A percentile compares a stretch with the other conserved stretches of the same genome.
phyloP scores from a whole-genome alignment of 1,140 invertebrate species.

The Trachymyrmex septentrionalis region DNA sequence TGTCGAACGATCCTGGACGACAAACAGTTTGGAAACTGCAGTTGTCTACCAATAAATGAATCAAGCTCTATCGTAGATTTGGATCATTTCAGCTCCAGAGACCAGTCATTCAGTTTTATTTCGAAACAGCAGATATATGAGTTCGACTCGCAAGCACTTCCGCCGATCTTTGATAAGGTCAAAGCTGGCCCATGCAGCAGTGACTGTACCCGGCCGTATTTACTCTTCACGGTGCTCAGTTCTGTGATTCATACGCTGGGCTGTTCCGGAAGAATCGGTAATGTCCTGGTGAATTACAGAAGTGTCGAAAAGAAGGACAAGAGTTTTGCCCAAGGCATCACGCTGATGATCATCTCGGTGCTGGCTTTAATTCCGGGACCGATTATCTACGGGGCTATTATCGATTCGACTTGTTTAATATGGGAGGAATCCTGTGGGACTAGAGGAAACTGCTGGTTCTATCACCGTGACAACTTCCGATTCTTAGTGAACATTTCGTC shows the following conservation, averaged over 20 bases:
- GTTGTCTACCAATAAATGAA: slow-evolving; percentile 72
- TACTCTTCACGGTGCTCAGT: slow-evolving; percentile 85
- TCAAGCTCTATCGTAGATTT: not conserved
- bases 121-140: slow-evolving; percentile 17
- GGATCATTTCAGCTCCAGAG: slow-evolving; percentile 4
- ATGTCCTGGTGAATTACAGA: slow-evolving; percentile 88
- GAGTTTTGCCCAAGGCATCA: slow-evolving; percentile 89
- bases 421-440: slow-evolving; percentile 89
- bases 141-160: not conserved
- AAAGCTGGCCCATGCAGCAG: slow-evolving; percentile 86
- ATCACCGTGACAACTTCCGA: slow-evolving; percentile 88
- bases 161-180: slow-evolving; percentile 73
- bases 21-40: slow-evolving; percentile 82
- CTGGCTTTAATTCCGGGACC: slow-evolving; percentile 90
- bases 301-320: slow-evolving; percentile 89
- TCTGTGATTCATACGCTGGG: slow-evolving; percentile 87
- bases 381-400: slow-evolving; percentile 89
- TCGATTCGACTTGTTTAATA: slow-evolving; percentile 89
- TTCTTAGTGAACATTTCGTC: slow-evolving; percentile 88
- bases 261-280: slow-evolving; percentile 89
- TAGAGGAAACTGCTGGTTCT: slow-evolving; percentile 89
- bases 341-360: slow-evolving; percentile 89
- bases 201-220: slow-evolving; percentile 86
- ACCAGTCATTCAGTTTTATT: not conserved
- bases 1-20: slow-evolving; percentile 83